Evolutionary conservation across 2,797 vertebrate species (phyloP).

Genomic region (Tapera naevia): DNA sequence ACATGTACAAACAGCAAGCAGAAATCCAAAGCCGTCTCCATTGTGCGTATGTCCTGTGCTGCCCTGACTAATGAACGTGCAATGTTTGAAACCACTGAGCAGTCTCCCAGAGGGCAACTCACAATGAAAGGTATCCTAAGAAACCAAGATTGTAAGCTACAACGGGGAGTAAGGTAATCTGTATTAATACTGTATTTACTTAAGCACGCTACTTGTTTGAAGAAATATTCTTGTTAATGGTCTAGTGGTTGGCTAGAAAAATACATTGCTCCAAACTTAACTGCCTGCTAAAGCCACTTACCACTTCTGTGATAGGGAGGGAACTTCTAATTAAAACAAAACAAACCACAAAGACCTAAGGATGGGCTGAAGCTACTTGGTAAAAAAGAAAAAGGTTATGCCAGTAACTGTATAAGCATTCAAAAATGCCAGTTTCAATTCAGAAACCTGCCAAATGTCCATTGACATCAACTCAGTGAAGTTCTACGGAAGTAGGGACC

Average conservation of each 20-base stretch:
- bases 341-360: not conserved
- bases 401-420: not conserved
- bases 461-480: not conserved
- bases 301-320: not conserved
- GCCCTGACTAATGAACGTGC: conserved; percentile 65
- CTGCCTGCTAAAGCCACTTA: not conserved
- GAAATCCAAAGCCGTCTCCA: not conserved
- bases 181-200: not conserved
- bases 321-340: not conserved
- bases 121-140: conserved; percentile 60
- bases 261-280: not conserved
- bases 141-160: conserved; percentile 25
- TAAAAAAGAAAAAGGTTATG: not conserved
- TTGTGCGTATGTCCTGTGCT: not conserved
- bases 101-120: conserved; percentile 40
- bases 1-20: not conserved
- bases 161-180: not conserved
- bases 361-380: not conserved
- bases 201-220: not conserved
- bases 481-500: not conserved
- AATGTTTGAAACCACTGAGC: conserved; percentile 66
- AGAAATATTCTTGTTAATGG: not conserved
- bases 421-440: not conserved
- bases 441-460: not conserved
- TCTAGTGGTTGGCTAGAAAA: not conserved